Evolutionary conservation across 2,888 invertebrate species (phyloP).

Genomic region (Romanomermis culicivorax): DNA sequence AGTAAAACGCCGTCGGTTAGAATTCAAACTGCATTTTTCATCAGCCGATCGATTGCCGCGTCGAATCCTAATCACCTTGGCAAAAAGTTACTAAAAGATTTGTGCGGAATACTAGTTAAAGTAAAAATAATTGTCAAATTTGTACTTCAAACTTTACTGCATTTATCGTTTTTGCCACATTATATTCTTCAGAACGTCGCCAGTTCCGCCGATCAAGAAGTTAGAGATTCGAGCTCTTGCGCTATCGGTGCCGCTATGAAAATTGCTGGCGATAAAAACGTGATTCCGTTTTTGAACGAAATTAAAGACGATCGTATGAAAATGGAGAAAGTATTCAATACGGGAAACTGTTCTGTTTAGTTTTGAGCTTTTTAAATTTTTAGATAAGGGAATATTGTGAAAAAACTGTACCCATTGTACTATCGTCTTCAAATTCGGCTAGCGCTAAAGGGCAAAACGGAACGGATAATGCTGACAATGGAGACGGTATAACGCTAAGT

Average conservation of each 20-base stretch:
- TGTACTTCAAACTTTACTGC: not conserved
- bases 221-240: slow-evolving; percentile 73
- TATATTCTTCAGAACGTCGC: not conserved
- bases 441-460: no score
- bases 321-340: slow-evolving; percentile 67
- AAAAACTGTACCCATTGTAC: not conserved
- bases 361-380: no score
- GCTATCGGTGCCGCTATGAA: slow-evolving; percentile 83
- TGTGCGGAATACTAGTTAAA: slow-evolving; percentile 28
- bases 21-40: slow-evolving; percentile 28
- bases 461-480: no score
- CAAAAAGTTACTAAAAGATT: slow-evolving; percentile 34
- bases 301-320: slow-evolving; percentile 54
- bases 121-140: slow-evolving; percentile 16
- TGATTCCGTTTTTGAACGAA: slow-evolving; percentile 62
- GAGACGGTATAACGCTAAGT: no score
- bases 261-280: slow-evolving; percentile 70
- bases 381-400: not conserved
- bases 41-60: slow-evolving; percentile 22
- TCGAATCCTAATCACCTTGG: slow-evolving; percentile 29
- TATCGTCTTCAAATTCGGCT: no score
- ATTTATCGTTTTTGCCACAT: not conserved
- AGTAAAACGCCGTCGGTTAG: slow-evolving; percentile 34
- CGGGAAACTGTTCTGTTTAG: no score
- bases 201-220: slow-evolving; percentile 51